Evolutionary conservation across 2,888 invertebrate genomes (phyloP).

Genomic region (Aplocera efformata): DNA sequence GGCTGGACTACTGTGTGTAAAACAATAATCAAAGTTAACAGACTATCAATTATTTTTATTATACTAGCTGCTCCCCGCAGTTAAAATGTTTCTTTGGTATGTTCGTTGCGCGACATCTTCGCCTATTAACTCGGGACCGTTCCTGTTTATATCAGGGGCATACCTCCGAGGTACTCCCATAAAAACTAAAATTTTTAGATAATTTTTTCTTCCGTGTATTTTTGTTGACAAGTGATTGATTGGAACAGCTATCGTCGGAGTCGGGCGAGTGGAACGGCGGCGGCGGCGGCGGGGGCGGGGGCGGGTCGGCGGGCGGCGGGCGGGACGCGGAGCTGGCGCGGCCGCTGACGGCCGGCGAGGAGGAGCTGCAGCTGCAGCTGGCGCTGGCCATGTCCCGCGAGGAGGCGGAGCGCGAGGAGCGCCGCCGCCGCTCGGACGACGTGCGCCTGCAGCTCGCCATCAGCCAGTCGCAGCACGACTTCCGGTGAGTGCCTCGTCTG

Average conservation of each 20-base stretch:
- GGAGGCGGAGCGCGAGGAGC: conserved; percentile 98
- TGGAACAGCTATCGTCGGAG: conserved; percentile 40
- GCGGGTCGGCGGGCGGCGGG: conserved; percentile 86
- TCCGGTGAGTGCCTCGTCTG: conserved; percentile 84
- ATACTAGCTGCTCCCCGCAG: too few species aligned
- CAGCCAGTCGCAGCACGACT: conserved; percentile 96
- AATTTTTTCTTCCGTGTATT: too few species aligned
- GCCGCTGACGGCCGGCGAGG: conserved; percentile 98
- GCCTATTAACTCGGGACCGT: too few species aligned
- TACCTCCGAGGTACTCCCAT: too few species aligned
- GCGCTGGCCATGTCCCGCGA: conserved; percentile 99
- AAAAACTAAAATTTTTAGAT: too few species aligned
- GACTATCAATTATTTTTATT: too few species aligned
- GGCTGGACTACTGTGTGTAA: too few species aligned
- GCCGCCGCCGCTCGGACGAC: conserved; percentile 96
- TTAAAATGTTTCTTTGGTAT: too few species aligned
- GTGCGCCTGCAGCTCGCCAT: conserved; percentile 97
- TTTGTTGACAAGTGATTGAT: too few species aligned
- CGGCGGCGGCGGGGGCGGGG: conserved; percentile 87
- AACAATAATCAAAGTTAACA: too few species aligned
- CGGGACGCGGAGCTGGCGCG: conserved; percentile 94
- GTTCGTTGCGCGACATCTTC: too few species aligned
- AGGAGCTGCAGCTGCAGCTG: conserved; percentile 98
- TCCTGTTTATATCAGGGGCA: too few species aligned
- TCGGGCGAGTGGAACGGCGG: conserved; percentile 78